Conservation (phyloP, 2,113 vertebrate genomes). For the Ginglymostoma cirratum region DNA sequence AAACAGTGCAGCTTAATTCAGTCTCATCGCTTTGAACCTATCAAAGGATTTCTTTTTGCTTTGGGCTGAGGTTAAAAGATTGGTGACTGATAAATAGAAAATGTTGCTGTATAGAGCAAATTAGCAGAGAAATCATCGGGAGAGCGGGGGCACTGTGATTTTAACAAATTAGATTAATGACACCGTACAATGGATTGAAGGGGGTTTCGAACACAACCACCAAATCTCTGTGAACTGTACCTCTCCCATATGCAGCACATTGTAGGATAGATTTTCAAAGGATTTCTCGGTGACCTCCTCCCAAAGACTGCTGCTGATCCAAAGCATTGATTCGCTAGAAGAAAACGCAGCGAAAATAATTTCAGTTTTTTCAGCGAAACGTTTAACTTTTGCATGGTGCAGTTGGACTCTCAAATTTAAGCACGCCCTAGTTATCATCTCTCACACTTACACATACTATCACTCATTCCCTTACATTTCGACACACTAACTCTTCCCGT, state of each 20-base stretch:
- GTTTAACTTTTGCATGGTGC: neutral
- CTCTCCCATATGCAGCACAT: neutral
- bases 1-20: constrained; percentile 41
- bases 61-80: constrained; percentile 39
- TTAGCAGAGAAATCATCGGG: constrained; percentile 20
- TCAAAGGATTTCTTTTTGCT: constrained; percentile 39
- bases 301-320: neutral
- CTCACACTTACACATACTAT: neutral
- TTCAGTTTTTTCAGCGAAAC: neutral
- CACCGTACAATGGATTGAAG: constrained; percentile 30
- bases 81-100: constrained; percentile 23
- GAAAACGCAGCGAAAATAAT: neutral
- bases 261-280: constrained; percentile 31
- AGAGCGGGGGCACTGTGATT: constrained; percentile 10
- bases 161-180: constrained; percentile 36
- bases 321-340: neutral
- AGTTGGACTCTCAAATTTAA: too few species aligned
- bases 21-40: constrained; percentile 42
- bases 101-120: constrained; percentile 32
- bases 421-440: too few species aligned
- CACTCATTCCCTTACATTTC: neutral
- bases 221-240: neutral
- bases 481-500: neutral
- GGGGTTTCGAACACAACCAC: neutral
- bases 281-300: neutral